phyloP scores from a whole-genome alignment of 1,140 invertebrate species.

The Cyphomyrmex costatus region DNA sequence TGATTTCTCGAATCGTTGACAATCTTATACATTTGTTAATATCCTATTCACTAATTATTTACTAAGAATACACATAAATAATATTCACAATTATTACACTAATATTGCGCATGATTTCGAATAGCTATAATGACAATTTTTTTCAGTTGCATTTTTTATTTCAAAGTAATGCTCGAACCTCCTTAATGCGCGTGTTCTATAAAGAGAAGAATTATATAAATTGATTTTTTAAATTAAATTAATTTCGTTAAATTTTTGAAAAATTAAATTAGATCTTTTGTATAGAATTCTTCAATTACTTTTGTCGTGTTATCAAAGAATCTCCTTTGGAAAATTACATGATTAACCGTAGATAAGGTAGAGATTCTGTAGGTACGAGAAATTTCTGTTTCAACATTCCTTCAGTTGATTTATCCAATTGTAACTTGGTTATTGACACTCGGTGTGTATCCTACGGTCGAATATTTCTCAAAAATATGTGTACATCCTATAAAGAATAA shows the following conservation, averaged over 20 bases:
- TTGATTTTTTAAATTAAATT: not conserved
- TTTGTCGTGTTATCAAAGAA: not conserved
- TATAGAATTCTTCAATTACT: not conserved
- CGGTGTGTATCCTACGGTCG: constrained; percentile 31
- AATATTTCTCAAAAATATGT: not conserved
- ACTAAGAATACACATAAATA: too few relatives aligned
- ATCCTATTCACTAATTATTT: too few relatives aligned
- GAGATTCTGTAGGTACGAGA: not conserved
- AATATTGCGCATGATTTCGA: too few relatives aligned
- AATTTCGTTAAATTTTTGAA: not conserved
- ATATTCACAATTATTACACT: too few relatives aligned
- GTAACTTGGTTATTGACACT: constrained; percentile 6
- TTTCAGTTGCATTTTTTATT: too few relatives aligned
- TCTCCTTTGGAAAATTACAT: not conserved
- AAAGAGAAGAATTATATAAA: not conserved
- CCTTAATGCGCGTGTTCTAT: too few relatives aligned
- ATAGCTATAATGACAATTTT: too few relatives aligned
- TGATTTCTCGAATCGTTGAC: too few relatives aligned
- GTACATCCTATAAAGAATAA: not conserved
- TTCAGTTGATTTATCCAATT: not conserved
- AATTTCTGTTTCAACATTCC: not conserved
- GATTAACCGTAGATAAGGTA: constrained; percentile 34
- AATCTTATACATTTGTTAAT: too few relatives aligned
- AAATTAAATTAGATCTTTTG: not conserved
- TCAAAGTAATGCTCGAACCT: too few relatives aligned